A percentile compares a stretch with the other conserved stretches of the same genome.
Conservation (phyloP, 2,113 vertebrate species). For the Merops nubicus region DNA sequence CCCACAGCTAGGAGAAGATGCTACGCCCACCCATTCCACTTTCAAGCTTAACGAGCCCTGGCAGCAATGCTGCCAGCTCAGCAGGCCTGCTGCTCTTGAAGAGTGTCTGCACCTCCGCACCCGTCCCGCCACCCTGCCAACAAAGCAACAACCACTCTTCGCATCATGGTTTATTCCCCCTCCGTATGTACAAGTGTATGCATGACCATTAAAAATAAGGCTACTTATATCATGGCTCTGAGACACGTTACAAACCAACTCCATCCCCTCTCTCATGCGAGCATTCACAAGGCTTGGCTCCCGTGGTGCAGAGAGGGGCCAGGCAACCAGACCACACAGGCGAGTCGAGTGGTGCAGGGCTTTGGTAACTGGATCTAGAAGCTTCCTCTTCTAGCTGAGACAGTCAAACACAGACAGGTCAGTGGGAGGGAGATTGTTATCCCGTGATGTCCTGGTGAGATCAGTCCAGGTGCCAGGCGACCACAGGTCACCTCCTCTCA, state of each 20-base stretch:
- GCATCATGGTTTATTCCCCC: slow-evolving; percentile 72
- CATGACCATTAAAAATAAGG: slow-evolving; percentile 73
- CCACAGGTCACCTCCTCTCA: not conserved
- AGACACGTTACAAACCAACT: slow-evolving; percentile 39
- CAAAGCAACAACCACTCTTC: slow-evolving; percentile 40
- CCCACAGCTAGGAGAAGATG: not conserved
- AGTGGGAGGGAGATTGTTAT: not conserved
- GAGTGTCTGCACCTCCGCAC: not conserved
- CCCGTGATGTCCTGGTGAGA: not conserved
- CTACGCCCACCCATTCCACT: not conserved
- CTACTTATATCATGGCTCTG: slow-evolving; percentile 64
- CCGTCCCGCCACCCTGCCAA: not conserved
- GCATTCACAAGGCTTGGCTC: not conserved
- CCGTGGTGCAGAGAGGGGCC: not conserved
- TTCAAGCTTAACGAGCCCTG: not conserved
- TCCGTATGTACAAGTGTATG: slow-evolving; percentile 67
- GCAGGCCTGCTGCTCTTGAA: not conserved
- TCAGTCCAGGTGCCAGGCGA: slow-evolving; percentile 4
- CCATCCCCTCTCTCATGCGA: slow-evolving; percentile 8
- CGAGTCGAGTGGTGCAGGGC: not conserved
- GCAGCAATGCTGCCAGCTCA: not conserved
- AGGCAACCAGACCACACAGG: not conserved
- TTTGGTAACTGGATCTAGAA: slow-evolving; percentile 13
- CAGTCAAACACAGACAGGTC: not conserved
- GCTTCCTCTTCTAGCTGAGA: slow-evolving; percentile 6